Evolutionary conservation across 1,140 invertebrate genomes (phyloP).

Genomic region (Sminthurinus signatus): DNA sequence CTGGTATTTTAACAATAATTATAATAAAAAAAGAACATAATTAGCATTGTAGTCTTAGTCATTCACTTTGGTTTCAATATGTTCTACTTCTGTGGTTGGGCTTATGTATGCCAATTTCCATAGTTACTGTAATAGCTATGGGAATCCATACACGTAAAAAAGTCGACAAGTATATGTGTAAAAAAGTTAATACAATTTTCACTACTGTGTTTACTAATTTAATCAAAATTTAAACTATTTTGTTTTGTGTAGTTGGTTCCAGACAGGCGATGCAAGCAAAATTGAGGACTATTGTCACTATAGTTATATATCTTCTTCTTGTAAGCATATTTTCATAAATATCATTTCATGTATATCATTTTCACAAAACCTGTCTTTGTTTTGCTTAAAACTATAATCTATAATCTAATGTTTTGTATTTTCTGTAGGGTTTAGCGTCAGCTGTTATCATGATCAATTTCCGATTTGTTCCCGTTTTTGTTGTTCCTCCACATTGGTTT

Average conservation of each 20-base stretch:
- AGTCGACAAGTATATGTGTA: no score
- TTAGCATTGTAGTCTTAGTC: no score
- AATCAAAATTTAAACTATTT: no score
- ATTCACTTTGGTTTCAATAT: no score
- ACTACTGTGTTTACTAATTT: no score
- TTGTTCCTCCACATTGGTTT: constrained; percentile 33
- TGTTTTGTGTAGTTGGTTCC: neutral
- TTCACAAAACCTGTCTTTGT: neutral
- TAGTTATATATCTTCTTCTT: neutral
- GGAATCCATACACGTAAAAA: no score
- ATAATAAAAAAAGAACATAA: no score
- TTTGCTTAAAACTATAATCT: neutral
- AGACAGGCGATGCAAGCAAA: neutral
- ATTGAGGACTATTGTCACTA: neutral
- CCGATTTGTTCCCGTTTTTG: constrained; percentile 23
- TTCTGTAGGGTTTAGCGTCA: constrained; percentile 4
- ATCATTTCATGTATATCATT: constrained; percentile 3
- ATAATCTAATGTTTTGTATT: neutral
- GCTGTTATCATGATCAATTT: constrained; percentile 15
- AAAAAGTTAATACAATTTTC: no score
- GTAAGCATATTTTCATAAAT: neutral
- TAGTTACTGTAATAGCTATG: no score
- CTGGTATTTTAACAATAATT: no score
- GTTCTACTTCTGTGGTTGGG: no score
- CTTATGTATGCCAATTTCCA: no score